A percentile compares a stretch with the other conserved stretches of the same genome.
Conservation (phyloP, 2,113 vertebrate species). For the Thalassoma bifasciatum region DNA sequence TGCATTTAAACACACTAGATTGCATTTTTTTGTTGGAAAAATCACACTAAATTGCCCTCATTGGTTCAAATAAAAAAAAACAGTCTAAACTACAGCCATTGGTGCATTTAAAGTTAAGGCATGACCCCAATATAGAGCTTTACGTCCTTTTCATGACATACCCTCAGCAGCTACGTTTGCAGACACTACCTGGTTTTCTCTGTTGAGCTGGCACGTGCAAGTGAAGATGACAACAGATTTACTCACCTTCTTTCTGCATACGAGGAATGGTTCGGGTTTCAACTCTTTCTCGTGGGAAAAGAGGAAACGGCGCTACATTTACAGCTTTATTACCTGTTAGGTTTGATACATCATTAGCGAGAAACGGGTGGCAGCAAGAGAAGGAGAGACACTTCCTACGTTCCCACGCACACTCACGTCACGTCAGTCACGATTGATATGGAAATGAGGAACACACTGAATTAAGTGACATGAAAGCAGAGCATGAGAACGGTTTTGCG, state of each 20-base stretch:
- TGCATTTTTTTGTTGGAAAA: too few species aligned
- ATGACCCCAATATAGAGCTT: too few species aligned
- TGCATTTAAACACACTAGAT: too few species aligned
- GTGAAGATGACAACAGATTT: not conserved
- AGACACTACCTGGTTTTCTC: not conserved
- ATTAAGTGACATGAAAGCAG: not conserved
- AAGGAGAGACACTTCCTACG: not conserved
- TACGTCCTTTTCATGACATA: too few species aligned
- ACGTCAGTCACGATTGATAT: not conserved
- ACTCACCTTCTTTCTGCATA: not conserved
- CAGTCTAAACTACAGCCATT: too few species aligned
- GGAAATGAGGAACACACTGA: conserved; percentile 2
- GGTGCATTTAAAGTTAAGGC: too few species aligned
- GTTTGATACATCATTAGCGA: conserved; percentile 15
- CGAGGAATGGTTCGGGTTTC: not conserved
- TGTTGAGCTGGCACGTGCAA: conserved; percentile 2
- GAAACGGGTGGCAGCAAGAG: not conserved
- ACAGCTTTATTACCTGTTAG: conserved; percentile 48
- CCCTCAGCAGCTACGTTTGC: too few species aligned
- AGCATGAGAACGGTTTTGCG: not conserved
- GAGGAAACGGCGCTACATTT: conserved; percentile 20
- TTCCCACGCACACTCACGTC: conserved; percentile 47
- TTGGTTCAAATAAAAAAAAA: too few species aligned
- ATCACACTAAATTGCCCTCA: too few species aligned
- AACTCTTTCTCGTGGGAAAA: conserved; percentile 29